A percentile compares a stretch with the other conserved stretches of the same genome.
Conservation (phyloP, 2,113 vertebrate species). For the Sinocyclocheilus grahami region DNA sequence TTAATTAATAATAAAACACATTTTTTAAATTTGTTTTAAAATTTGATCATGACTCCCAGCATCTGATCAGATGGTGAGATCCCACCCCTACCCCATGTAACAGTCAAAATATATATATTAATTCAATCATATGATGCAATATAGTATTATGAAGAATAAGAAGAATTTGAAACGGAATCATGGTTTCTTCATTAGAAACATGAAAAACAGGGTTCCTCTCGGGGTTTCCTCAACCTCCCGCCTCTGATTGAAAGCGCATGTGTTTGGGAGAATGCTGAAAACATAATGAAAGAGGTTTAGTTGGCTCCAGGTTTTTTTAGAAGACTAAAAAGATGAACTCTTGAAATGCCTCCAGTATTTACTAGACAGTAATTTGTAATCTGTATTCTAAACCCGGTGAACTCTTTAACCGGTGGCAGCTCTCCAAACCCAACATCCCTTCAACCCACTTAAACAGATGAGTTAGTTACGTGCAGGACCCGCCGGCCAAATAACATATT, state of each 20-base stretch:
- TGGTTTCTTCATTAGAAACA: background rate
- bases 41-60: too few relatives aligned
- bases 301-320: background rate
- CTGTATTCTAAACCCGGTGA: conserved; percentile 35
- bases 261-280: background rate
- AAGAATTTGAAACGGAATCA: background rate
- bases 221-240: background rate
- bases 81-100: too few relatives aligned
- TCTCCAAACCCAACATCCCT: conserved; percentile 48
- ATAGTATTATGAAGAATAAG: background rate
- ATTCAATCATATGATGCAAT: too few relatives aligned
- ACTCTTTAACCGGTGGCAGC: conserved; percentile 36
- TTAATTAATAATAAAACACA: too few relatives aligned
- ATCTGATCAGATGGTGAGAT: too few relatives aligned
- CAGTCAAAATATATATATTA: too few relatives aligned
- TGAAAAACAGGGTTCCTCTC: background rate
- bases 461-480: conserved; percentile 38
- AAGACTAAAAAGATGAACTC: background rate
- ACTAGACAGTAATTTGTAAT: conserved; percentile 29
- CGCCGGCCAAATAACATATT: conserved; percentile 33
- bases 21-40: too few relatives aligned
- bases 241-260: background rate
- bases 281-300: background rate
- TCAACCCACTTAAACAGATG: conserved; percentile 45
- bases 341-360: conserved; percentile 20